Evolutionary conservation across 2,113 vertebrate genomes (phyloP), one percentile per base, ranked within the genome.

Genomic region (Cervus canadensis): DNA sequence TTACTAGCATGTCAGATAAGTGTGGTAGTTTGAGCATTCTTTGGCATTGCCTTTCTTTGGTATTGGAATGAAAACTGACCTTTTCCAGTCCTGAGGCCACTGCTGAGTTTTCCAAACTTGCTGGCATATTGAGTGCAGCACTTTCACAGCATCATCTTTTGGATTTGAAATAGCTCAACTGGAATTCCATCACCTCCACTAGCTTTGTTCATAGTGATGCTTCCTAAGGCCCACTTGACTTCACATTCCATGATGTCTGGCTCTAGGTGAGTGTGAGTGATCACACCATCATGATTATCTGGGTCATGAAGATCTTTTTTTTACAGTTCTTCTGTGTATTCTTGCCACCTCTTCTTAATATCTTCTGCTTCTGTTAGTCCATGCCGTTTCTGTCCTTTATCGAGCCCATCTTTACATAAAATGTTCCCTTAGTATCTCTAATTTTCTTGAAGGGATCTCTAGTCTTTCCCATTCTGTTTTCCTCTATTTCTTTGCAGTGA

Each of bases 1-100:
- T 71, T 36, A 21, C 64, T 36, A 71, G n/a, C n/a, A 12, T 71
- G 19, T 36, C 4, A 71, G 17, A 71, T 71, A 2, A 71, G n/a
- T 71, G 64, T 0, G 1, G 4, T 36, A 71, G 19, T 36, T 36
- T 36, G n/a, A 71, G 17, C n/a, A 71, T 71, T 71, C 17, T 0
- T 71, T 71, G n/a, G 64, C 4, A 71, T 71, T 71, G 19, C n/a
- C 19, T 71, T 23, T 71, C 17, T 10, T 71, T 21, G 9, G 9
- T 19, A 71, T 36, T 71, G n/a, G 9, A 71, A 36, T 36, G n/a
- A 71, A 71, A 36, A 36, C 19, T 1, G 1, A 71, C 9, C n/a
- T 71, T 23, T 1, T 23, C 64, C n/a, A 36, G 9, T 71, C 4
- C 19, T 0, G 2, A 11, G 64, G n/a, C 64, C 19, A 12, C 64